Evolutionary conservation across 2,113 vertebrate genomes (phyloP), one percentile per base, ranked within the genome.

Genomic region (Myrmophylax atrothorax): DNA sequence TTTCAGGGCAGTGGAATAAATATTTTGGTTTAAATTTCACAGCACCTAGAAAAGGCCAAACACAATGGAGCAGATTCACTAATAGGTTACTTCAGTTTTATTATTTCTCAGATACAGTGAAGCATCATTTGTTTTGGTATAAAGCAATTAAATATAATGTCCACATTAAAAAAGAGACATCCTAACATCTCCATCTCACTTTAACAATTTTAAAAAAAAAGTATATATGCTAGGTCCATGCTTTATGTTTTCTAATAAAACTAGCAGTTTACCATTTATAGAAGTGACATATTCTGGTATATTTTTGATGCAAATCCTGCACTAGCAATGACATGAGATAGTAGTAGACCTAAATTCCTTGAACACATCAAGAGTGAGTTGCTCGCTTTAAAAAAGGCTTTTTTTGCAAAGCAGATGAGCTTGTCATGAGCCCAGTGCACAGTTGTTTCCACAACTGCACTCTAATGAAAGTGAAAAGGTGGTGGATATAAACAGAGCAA

Each of bases 1-100:
- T 93, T 90, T 85, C 74, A 52, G 58, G n/a, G 7, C 42, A 60
- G 46, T 33, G 40, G 70, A 92, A 80, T 73, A 66, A 76, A 42
- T 73, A 58, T 53, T 92, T 94, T 73, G 52, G 14, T 83, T 95
- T 92, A 49, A 84, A 75, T 83, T 90, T 90, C 62, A 91, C 87
- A 76, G 58, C 66, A 66, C 59, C 56, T 72, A 63, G 47, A 89
- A 91, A 78, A 91, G 29, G 59, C 46, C 72, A 92, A 84, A 82
- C n/a, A 62, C 29, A 69, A 70, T 4, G 62, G 5, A 83, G 31
- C 15, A 83, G 19, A 85, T 49, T 73, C 70, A 82, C 33, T 46
- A 42, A 19, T 3, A 11, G 37, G 22, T 64, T 37, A 44, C 6
- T 81, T 84, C 47, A 18, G 26, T 40, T 76, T 73, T 60, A 68